Conservation (phyloP, 2,888 invertebrate species). For the Lithosia quadra region DNA sequence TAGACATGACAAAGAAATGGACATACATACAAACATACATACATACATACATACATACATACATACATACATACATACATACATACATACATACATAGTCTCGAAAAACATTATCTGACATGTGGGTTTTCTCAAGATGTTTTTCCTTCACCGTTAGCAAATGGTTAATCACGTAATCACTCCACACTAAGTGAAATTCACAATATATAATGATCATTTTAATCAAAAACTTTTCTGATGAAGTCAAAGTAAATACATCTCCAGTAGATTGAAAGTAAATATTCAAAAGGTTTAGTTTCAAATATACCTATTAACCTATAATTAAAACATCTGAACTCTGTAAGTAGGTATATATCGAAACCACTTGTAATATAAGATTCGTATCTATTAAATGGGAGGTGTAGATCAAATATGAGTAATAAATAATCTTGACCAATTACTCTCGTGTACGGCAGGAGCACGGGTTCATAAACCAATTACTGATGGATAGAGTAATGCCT, state of each 20-base stretch:
- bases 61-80: too few species aligned
- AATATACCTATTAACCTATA: not conserved
- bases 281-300: not conserved
- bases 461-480: constrained; percentile 1
- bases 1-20: too few species aligned
- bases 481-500: not conserved
- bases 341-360: not conserved
- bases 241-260: not conserved
- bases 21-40: too few species aligned
- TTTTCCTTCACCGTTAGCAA: too few species aligned
- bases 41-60: too few species aligned
- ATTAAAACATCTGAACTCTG: not conserved
- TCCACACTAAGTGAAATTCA: too few species aligned
- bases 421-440: constrained; percentile 3
- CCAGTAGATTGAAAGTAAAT: not conserved
- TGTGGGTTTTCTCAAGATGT: too few species aligned
- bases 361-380: not conserved
- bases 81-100: too few species aligned
- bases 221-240: not conserved
- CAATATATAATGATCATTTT: too few species aligned
- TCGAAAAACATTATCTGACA: too few species aligned
- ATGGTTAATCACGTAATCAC: too few species aligned
- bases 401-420: constrained; percentile 9
- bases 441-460: not conserved
- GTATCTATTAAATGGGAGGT: not conserved